A percentile compares a stretch with the other conserved stretches of the same genome.
These are phyloP conservation scores for Rhadina sibilatrix DNA, from an alignment of 2,113 vertebrate species.

Conservation along the genomic window DNA sequence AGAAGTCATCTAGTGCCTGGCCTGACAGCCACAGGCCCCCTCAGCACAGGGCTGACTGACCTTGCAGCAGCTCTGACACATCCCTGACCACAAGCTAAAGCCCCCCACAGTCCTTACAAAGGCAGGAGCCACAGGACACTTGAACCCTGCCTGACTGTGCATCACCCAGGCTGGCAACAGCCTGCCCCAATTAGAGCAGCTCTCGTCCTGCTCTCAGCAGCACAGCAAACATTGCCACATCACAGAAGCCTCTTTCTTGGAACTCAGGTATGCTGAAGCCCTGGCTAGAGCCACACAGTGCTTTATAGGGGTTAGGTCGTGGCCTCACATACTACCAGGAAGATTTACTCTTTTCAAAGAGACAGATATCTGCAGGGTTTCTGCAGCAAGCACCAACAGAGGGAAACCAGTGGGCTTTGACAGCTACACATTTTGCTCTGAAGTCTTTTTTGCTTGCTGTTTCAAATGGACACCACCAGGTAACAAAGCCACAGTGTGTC, in stretches of 20 bases:
- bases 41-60: background rate
- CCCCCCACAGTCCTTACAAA: background rate
- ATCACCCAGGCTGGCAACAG: background rate
- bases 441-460: background rate
- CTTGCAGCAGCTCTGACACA: background rate
- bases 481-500: background rate
- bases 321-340: background rate
- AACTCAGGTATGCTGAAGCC: background rate
- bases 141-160: background rate
- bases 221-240: background rate
- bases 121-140: accelerated
- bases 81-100: background rate
- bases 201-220: accelerated
- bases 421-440: background rate
- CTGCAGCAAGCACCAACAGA: background rate
- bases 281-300: background rate
- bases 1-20: background rate
- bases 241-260: background rate
- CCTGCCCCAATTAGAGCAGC: background rate
- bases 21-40: background rate
- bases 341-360: background rate
- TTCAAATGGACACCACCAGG: background rate
- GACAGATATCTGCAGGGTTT: background rate
- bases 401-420: background rate
- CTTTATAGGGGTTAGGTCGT: background rate